Evolutionary conservation across 2,113 vertebrate genomes (phyloP).

Genomic region (Tiliqua scincoides): DNA sequence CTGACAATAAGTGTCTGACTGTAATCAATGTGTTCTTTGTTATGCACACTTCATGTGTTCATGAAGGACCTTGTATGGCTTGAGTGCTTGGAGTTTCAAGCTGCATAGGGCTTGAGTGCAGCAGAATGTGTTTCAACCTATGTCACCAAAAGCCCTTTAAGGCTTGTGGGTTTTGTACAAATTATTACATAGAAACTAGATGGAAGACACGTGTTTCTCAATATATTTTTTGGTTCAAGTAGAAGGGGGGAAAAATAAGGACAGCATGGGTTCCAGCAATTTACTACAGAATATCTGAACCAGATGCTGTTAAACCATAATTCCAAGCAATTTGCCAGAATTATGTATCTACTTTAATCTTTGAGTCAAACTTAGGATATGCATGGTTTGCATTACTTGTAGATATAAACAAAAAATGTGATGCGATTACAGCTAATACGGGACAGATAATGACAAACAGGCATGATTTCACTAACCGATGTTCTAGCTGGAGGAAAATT

Average conservation of each 20-base stretch:
- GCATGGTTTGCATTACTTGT: slow-evolving; percentile 78
- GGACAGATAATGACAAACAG: slow-evolving; percentile 57
- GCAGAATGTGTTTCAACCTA: background rate
- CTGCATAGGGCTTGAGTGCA: too few relatives aligned
- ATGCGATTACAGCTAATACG: slow-evolving; percentile 59
- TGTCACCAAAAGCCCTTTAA: slow-evolving; percentile 12
- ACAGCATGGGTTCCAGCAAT: slow-evolving; percentile 74
- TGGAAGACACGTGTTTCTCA: slow-evolving; percentile 77
- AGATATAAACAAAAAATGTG: slow-evolving; percentile 69
- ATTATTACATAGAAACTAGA: slow-evolving; percentile 76
- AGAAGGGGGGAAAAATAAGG: slow-evolving; percentile 66
- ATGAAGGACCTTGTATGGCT: background rate
- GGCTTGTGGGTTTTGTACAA: slow-evolving; percentile 58
- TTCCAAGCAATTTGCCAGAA: slow-evolving; percentile 82
- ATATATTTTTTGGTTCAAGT: slow-evolving; percentile 75
- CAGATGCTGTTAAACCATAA: slow-evolving; percentile 82
- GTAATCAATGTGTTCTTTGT: background rate
- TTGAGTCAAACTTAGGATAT: slow-evolving; percentile 77
- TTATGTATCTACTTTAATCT: slow-evolving; percentile 82
- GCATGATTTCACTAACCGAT: slow-evolving; percentile 40
- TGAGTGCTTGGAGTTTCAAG: background rate
- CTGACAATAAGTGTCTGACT: background rate
- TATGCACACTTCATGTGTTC: background rate
- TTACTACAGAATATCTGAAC: slow-evolving; percentile 80
- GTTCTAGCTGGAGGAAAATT: slow-evolving; percentile 39